Base-by-base conservation (phyloP, 1,140 invertebrate species). In the Solenopsis fugax region DNA sequence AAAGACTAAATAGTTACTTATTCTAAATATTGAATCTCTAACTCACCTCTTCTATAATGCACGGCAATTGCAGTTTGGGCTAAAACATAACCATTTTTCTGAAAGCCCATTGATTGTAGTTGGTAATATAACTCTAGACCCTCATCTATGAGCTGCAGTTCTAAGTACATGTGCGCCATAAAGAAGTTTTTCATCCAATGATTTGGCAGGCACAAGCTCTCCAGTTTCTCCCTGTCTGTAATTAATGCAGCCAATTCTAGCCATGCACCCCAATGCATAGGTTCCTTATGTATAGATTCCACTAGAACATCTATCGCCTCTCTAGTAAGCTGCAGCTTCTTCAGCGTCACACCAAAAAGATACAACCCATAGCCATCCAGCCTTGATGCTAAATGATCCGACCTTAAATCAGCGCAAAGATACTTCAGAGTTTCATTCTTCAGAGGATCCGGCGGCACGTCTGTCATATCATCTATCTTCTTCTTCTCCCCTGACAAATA, bases 131-230 rank as follows among this genome's bases (percentile, higher is more conserved):
- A 96, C 73, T 97, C 96, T 34, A 99, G 93, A 12, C 98, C 98
- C 95, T 99, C 98, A 73, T 99, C 98, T 92, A 98, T 97, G 41
- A 98, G 95, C 90, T 99, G 98, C 67, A 99, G 95, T 93, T 99
- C 98, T 64, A 99, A 96, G 95, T 98, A 99, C 56, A 98, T 97
- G 93, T 99, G 98, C 5, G 97, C 98, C 85, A 98, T 95, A 94
- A 99, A 99, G 91, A 99, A 98, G 84, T 98, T 96, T 94, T 98
- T 98, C 96, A 99, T 98, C 99, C 99, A 99, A 95, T 99, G 98
- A 92, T 97, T 96, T 0, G 98, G 98, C 41, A 99, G 93, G 56
- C 96, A 95, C 9, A 98, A 91, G 13, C 96, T 96, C 80, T 97
- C 95, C 52, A 98, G 85, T 73, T 95, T 94, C 67, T 95, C 97